A percentile compares a stretch with the other conserved stretches of the same genome.
phyloP scores from a whole-genome alignment of 2,797 vertebrate genomes.

The Squalus acanthias region DNA sequence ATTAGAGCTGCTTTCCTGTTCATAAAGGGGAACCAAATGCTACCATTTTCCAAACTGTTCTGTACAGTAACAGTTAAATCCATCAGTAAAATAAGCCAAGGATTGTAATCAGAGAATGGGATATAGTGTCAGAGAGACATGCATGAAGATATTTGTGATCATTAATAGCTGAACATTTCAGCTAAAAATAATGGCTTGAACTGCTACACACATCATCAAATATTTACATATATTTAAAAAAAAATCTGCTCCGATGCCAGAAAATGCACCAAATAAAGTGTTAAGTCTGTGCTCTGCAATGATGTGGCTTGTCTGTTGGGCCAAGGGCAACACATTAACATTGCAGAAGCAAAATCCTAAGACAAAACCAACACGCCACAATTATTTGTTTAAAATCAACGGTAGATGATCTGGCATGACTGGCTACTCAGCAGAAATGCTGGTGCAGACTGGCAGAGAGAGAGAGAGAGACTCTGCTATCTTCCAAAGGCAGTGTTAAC shows the following conservation, averaged over 20 bases:
- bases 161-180: background rate
- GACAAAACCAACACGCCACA: background rate
- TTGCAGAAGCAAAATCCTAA: background rate
- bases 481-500: background rate
- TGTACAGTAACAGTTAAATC: background rate
- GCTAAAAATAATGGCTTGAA: background rate
- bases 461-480: too few relatives aligned
- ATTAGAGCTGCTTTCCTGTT: background rate
- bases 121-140: background rate
- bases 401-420: background rate
- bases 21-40: too few relatives aligned
- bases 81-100: background rate
- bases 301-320: background rate
- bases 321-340: background rate
- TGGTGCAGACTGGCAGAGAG: too few relatives aligned
- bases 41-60: background rate
- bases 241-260: background rate
- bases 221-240: background rate
- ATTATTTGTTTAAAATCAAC: background rate
- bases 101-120: constrained; percentile 26
- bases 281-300: background rate
- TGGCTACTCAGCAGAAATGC: too few relatives aligned
- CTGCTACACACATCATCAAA: background rate
- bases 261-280: background rate
- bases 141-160: background rate